A percentile compares a stretch with the other conserved stretches of the same genome.
Evolutionary conservation across 2,113 vertebrate species (phyloP).

Genomic region (Entelurus aequoreus): DNA sequence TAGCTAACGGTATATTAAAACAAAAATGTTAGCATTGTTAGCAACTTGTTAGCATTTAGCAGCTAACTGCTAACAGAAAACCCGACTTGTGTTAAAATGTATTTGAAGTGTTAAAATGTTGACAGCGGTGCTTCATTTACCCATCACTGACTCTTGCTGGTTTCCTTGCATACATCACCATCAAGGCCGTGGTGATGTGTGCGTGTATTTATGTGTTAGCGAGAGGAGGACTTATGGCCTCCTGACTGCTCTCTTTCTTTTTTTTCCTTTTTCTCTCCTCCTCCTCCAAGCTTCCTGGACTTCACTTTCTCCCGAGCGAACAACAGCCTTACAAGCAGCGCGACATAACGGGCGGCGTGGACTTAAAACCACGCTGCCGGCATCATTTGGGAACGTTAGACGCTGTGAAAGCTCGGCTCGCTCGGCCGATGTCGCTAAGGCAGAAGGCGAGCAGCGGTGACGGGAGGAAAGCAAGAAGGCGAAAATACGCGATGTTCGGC

Average conservation of each 20-base stretch:
- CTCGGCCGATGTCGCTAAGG: constrained; percentile 36
- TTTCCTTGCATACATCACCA: constrained; percentile 99
- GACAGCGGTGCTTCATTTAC: constrained; percentile 71
- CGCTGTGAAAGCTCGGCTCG: constrained; percentile 12
- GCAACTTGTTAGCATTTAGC: constrained; percentile 31
- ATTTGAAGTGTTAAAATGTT: not conserved
- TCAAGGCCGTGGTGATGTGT: constrained; percentile 95
- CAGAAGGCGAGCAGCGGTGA: constrained; percentile 34
- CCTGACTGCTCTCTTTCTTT: constrained; percentile 35
- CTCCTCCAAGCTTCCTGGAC: constrained; percentile 39
- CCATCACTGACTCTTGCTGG: constrained; percentile 98
- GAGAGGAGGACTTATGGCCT: constrained; percentile 76
- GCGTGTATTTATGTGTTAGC: constrained; percentile 68
- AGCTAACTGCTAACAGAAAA: constrained; percentile 22
- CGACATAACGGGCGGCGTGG: constrained; percentile 52
- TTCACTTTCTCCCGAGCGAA: constrained; percentile 7
- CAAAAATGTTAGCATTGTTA: constrained; percentile 9
- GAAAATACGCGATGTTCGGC: constrained; percentile 12
- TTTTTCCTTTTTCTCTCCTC: constrained; percentile 25
- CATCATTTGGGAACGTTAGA: constrained; percentile 49
- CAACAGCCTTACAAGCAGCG: constrained; percentile 38
- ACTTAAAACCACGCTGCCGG: constrained; percentile 41
- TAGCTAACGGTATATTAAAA: constrained; percentile 7
- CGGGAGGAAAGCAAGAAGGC: constrained; percentile 31
- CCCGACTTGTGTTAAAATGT: not conserved